Evolutionary conservation across 2,797 vertebrate genomes (phyloP).

Genomic region (Enoplosus armatus): DNA sequence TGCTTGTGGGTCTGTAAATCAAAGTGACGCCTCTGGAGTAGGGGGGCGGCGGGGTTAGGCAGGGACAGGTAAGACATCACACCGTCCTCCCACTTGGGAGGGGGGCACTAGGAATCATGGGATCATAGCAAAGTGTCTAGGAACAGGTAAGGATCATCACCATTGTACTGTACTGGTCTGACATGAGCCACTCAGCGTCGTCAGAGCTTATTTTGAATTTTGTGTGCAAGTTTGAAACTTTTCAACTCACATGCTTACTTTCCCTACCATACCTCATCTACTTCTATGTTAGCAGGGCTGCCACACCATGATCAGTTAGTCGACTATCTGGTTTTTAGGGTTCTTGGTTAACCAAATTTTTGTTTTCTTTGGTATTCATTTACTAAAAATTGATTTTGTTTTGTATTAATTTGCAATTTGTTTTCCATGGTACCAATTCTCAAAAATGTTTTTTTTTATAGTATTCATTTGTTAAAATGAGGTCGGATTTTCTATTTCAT

Average conservation of each 20-base stretch:
- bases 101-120: background rate
- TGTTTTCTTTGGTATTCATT: no score
- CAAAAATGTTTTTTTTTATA: no score
- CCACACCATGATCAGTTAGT: background rate
- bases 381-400: no score
- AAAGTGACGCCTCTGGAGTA: slow-evolving; percentile 60
- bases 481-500: slow-evolving; percentile 31
- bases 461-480: background rate
- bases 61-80: slow-evolving; percentile 60
- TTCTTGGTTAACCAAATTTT: background rate
- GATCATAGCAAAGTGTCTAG: slow-evolving; percentile 24
- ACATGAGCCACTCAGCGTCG: background rate
- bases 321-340: background rate
- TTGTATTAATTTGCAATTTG: no score
- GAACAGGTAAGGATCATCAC: slow-evolving; percentile 10
- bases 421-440: no score
- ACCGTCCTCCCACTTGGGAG: background rate
- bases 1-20: slow-evolving; percentile 70
- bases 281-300: background rate
- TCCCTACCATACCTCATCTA: background rate
- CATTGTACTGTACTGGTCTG: background rate
- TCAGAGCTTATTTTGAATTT: background rate
- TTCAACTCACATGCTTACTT: background rate
- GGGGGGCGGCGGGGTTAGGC: slow-evolving; percentile 31
- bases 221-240: background rate